Evolutionary conservation across 2,888 invertebrate species (phyloP), one percentile per base, ranked within the genome.

Genomic region (Nemotelus pantherinus): DNA sequence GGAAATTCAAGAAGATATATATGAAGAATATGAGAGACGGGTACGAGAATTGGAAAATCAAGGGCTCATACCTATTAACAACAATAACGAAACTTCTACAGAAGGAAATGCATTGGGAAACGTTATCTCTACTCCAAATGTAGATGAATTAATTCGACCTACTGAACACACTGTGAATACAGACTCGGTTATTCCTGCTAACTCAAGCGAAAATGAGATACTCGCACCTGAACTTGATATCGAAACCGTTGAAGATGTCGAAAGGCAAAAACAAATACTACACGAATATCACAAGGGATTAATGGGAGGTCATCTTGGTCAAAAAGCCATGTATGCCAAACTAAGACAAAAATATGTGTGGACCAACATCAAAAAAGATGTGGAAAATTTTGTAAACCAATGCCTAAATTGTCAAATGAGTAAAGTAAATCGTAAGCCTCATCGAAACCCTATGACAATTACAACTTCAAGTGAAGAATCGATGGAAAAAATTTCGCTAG

Each of bases 321-420:
- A 77, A 48, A 78, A 74, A 41, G 78, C 78, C 10, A 74, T 76
- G 45, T 78, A 77, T 77, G 71, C 64, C 9, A 77, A 77, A 55
- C 39, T 77, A 9, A 64, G 58, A 53, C 3, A 47, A n/a, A 58
- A 58, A 43, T 77, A 71, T 64, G 4, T 47, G 2, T 71, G 77
- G 48, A 78, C 76, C 64, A 57, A 71, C 1, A 77, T 65, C 43
- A 64, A 77, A 71, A 64, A 64, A 45, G 47, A 76, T 47, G 44
- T 78, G 25, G 71, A 78, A 65, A 47, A 72, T 45, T 70, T 44
- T 41, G 53, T 76, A 39, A 70, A 71, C 65, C 63, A 78, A 53
- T 77, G 74, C 47, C 43, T 57, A 9, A 64, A 72, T 55, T 77
- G 67, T n/a, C 78, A 78, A 74, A 64, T 64, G 55, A 57, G 75